phyloP scores from a whole-genome alignment of 2,888 invertebrate genomes.

The Magallana nippona region DNA sequence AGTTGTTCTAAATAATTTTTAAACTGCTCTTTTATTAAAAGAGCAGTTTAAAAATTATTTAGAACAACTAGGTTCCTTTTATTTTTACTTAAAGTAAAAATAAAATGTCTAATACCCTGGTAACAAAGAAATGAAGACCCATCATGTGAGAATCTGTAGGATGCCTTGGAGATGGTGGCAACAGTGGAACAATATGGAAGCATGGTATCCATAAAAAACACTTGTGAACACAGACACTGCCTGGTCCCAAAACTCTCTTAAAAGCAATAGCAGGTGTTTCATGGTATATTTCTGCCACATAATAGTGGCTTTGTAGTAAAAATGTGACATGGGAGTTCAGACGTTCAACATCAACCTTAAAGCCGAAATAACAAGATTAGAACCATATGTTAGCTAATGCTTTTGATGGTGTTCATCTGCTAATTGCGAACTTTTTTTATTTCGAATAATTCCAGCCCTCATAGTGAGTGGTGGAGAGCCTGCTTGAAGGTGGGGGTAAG shows the following conservation, averaged over 20 bases:
- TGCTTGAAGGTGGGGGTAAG: slow-evolving; percentile 17
- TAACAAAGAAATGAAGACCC: too few species aligned
- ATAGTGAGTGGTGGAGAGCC: neutral
- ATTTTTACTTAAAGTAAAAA: too few species aligned
- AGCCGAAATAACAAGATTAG: slow-evolving; percentile 4
- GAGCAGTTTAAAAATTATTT: too few species aligned
- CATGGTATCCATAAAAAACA: neutral
- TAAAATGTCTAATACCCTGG: too few species aligned
- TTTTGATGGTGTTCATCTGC: slow-evolving; percentile 32
- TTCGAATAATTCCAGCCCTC: slow-evolving; percentile 21
- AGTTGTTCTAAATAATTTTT: too few species aligned
- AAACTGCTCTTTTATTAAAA: too few species aligned
- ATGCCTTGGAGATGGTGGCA: too few species aligned
- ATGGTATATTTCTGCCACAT: slow-evolving; percentile 22
- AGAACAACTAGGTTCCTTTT: too few species aligned
- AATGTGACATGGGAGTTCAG: slow-evolving; percentile 14
- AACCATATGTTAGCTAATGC: slow-evolving; percentile 19
- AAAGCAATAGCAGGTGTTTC: neutral
- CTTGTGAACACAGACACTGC: neutral
- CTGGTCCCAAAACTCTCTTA: neutral
- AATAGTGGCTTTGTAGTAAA: slow-evolving; percentile 13
- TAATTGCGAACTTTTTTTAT: slow-evolving; percentile 25
- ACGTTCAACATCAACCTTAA: slow-evolving; percentile 27
- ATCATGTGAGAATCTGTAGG: too few species aligned
- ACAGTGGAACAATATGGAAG: too few species aligned